These are phyloP conservation scores for Tiaroga cobitis DNA, from an alignment of 2,797 vertebrate genomes.

Conservation along the genomic window DNA sequence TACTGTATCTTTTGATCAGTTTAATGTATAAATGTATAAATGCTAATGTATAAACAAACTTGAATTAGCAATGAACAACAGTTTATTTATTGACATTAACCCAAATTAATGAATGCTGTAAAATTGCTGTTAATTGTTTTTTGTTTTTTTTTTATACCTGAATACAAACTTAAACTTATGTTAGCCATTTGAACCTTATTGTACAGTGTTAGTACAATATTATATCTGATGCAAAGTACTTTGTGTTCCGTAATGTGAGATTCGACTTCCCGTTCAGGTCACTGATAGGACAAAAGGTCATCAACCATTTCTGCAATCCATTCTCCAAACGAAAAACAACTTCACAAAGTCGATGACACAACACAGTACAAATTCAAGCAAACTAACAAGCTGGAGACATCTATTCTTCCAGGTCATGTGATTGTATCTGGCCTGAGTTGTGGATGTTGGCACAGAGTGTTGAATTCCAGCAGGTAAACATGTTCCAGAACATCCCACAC, in stretches of 20 bases:
- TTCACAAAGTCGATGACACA: slow-evolving; percentile 11
- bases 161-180: background rate
- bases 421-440: background rate
- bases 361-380: background rate
- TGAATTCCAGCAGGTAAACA: slow-evolving; percentile 39
- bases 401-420: background rate
- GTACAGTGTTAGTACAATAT: background rate
- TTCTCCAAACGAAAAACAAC: background rate
- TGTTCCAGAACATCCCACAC: slow-evolving; percentile 44
- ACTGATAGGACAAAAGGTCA: slow-evolving; percentile 9
- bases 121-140: background rate
- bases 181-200: background rate
- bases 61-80: background rate
- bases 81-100: background rate
- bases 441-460: slow-evolving; percentile 1
- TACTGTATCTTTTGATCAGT: background rate
- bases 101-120: background rate
- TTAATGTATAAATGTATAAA: too few relatives aligned
- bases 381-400: background rate
- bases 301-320: background rate
- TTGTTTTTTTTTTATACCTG: background rate
- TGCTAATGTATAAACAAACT: background rate
- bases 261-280: slow-evolving; percentile 22
- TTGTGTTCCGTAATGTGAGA: background rate
- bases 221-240: background rate